Evolutionary conservation across 2,113 vertebrate genomes (phyloP).

Genomic region (Macquaria ambigua): DNA sequence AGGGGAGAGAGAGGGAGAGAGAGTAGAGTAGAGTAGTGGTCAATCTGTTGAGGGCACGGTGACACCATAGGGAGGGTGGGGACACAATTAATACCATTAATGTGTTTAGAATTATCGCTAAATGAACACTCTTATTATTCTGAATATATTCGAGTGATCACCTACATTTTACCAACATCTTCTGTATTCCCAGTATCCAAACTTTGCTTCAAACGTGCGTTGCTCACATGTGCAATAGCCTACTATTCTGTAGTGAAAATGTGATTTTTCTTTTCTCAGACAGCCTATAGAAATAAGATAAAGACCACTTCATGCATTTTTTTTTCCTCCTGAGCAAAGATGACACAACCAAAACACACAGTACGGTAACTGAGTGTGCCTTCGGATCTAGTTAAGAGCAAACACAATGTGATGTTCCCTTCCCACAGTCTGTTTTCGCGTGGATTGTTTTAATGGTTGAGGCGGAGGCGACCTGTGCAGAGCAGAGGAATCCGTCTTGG

Average conservation of each 20-base stretch:
- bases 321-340: neutral
- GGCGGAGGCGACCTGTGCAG: neutral
- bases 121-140: neutral
- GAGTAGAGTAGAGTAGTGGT: constrained; percentile 18
- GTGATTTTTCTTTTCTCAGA: neutral
- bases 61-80: constrained; percentile 20
- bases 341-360: neutral
- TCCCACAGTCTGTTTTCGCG: neutral
- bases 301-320: neutral
- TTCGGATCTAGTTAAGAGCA: neutral
- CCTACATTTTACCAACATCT: too few relatives aligned
- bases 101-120: neutral
- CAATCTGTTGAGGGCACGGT: constrained; percentile 43
- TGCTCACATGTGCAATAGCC: neutral
- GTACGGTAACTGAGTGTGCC: neutral
- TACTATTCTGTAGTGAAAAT: neutral
- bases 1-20: neutral
- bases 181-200: neutral
- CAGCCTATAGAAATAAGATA: neutral
- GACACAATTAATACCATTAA: neutral
- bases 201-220: constrained; percentile 1
- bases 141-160: neutral
- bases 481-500: constrained; percentile 12
- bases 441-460: constrained; percentile 5
- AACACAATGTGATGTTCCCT: neutral